These are phyloP conservation scores for Terrapene triunguis DNA, from an alignment of 2,113 vertebrate species.

Conservation along the genomic window DNA sequence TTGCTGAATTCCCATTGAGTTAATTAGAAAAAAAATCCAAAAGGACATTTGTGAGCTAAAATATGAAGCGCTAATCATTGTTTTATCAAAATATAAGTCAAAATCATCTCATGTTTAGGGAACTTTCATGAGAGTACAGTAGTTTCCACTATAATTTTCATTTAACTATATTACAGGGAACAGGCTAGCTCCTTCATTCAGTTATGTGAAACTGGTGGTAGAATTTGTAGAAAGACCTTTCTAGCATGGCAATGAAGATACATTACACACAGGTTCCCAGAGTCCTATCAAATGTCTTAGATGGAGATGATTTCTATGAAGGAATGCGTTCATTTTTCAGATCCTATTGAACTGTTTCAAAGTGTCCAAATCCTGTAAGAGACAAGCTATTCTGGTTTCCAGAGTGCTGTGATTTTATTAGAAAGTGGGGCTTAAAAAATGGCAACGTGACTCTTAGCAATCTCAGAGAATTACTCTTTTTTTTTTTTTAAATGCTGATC, in stretches of 20 bases:
- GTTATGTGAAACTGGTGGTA: constrained; percentile 45
- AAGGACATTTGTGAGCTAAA: not conserved
- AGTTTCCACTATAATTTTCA: constrained; percentile 11
- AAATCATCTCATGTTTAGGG: not conserved
- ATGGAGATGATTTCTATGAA: not conserved
- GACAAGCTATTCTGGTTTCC: constrained; percentile 44
- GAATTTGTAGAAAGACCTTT: constrained; percentile 58
- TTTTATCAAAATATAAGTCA: not conserved
- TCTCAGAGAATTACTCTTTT: constrained; percentile 4
- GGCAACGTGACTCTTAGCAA: not conserved
- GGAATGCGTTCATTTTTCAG: constrained; percentile 46
- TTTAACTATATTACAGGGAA: constrained; percentile 34
- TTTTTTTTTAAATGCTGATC: not conserved
- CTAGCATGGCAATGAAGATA: constrained; percentile 51
- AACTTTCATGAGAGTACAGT: not conserved
- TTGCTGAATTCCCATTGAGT: not conserved
- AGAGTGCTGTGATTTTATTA: not conserved
- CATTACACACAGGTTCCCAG: constrained; percentile 41
- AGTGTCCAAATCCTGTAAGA: constrained; percentile 11
- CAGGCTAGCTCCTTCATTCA: constrained; percentile 32
- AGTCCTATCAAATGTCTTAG: constrained; percentile 54
- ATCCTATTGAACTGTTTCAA: constrained; percentile 47
- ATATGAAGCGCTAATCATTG: constrained; percentile 23
- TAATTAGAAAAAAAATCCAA: constrained; percentile 3
- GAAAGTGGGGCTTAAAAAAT: constrained; percentile 25